These are phyloP conservation scores for Netelia inedita DNA, from an alignment of 2,888 invertebrate species.

Conservation along the genomic window DNA sequence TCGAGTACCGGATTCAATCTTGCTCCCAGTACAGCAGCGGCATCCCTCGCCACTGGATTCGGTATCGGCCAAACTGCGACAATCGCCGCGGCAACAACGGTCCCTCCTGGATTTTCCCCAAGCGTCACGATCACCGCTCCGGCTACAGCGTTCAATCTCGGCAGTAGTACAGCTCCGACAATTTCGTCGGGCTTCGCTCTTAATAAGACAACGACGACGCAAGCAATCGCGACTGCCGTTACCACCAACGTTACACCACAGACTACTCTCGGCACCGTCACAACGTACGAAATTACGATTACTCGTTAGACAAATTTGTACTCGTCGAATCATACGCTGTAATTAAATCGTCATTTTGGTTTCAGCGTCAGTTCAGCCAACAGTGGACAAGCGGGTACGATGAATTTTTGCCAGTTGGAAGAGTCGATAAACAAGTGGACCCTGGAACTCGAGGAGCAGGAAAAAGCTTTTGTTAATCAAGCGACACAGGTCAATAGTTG, in stretches of 20 bases:
- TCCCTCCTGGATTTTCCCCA: conserved; percentile 75
- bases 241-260: conserved; percentile 75
- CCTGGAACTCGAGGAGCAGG: conserved; percentile 95
- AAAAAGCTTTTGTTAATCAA: conserved; percentile 96
- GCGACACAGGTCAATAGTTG: conserved; percentile 98
- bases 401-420: conserved; percentile 95
- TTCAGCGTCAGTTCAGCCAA: conserved; percentile 81
- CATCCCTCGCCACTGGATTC: conserved; percentile 69
- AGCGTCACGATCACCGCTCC: conserved; percentile 56
- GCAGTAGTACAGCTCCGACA: conserved; percentile 72
- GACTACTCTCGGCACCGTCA: conserved; percentile 78
- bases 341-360: background rate
- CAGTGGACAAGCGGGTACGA: conserved; percentile 84
- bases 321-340: background rate
- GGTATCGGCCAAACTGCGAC: conserved; percentile 68
- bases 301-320: conserved; percentile 6
- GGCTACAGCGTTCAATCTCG: conserved; percentile 55
- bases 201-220: conserved; percentile 73
- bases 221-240: conserved; percentile 71
- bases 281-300: conserved; percentile 75
- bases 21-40: conserved; percentile 41
- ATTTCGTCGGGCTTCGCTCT: conserved; percentile 73
- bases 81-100: conserved; percentile 52
- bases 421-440: conserved; percentile 98
- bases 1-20: conserved; percentile 70